Evolutionary conservation across 30 jellyfish, hydroid and myxozoan genomes (phyloP).

Genomic region (Aurelia aurita): DNA sequence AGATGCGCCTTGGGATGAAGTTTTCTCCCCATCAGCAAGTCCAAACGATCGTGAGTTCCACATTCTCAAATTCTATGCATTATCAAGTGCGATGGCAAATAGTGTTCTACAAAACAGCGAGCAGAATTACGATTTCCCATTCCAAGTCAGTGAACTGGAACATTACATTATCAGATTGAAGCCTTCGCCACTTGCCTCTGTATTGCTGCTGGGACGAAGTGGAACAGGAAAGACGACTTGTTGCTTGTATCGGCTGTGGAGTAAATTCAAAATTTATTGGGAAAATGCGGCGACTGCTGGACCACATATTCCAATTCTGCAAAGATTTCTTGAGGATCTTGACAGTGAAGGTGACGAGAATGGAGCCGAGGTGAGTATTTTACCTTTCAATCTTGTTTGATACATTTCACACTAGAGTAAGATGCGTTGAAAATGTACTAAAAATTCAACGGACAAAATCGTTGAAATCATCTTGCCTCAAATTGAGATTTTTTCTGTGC

Average conservation of each 20-base stretch:
- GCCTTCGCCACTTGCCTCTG: slow-evolving; percentile 57
- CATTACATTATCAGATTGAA: slow-evolving; percentile 61
- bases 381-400: no score
- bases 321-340: slow-evolving; percentile 4
- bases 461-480: no score
- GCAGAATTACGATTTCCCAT: slow-evolving; percentile 75
- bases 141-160: slow-evolving; percentile 85
- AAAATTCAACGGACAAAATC: no score
- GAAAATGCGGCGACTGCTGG: slow-evolving; percentile 75
- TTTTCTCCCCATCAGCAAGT: slow-evolving; percentile 84
- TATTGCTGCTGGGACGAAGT: slow-evolving; percentile 90
- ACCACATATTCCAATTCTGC: slow-evolving; percentile 68
- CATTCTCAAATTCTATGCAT: slow-evolving; percentile 75
- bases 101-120: slow-evolving; percentile 41
- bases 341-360: slow-evolving; percentile 17
- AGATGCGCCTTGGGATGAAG: not conserved
- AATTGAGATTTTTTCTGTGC: no score
- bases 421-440: no score
- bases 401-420: no score
- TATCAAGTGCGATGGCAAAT: slow-evolving; percentile 72
- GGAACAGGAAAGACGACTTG: slow-evolving; percentile 99
- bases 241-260: slow-evolving; percentile 91
- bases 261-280: slow-evolving; percentile 80
- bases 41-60: slow-evolving; percentile 79
- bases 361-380: not conserved